phyloP scores from a whole-genome alignment of 1,140 invertebrate species.

The Myzus persicae region DNA sequence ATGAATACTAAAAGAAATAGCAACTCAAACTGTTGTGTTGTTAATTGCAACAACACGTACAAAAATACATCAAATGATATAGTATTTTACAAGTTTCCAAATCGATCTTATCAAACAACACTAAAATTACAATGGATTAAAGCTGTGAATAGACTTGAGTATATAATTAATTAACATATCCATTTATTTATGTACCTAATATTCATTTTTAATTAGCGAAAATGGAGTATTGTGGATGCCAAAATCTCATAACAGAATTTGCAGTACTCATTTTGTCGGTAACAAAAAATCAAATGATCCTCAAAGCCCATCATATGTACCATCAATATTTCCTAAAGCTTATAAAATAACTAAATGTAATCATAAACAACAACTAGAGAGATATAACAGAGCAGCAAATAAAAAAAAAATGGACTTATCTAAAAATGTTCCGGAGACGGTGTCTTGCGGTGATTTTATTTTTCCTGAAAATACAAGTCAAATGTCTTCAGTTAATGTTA shows the following conservation, averaged over 20 bases:
- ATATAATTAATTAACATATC: background rate
- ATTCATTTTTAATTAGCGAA: background rate
- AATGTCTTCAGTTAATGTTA: background rate
- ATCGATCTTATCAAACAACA: background rate
- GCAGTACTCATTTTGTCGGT: too few relatives aligned
- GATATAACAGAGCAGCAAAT: background rate
- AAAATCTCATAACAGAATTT: background rate
- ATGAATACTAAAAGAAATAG: background rate
- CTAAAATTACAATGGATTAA: background rate
- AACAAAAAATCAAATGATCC: background rate
- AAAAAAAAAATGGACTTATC: background rate
- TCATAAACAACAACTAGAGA: background rate
- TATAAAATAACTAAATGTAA: background rate
- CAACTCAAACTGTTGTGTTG: constrained; percentile 10
- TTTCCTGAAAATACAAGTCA: too few relatives aligned
- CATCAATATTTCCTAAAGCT: background rate
- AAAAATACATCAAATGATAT: background rate
- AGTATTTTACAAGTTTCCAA: background rate
- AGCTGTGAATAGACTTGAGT: background rate
- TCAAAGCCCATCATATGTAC: background rate
- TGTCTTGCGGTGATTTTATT: too few relatives aligned
- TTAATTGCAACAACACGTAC: background rate
- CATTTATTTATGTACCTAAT: background rate
- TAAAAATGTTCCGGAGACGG: background rate
- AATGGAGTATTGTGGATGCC: background rate